Percentiles rank a stretch among this genome's conserved stretches.
Evolutionary conservation across 30 jellyfish, hydroid and myxozoan genomes (phyloP).

Genomic region (Rhopilema esculentum): DNA sequence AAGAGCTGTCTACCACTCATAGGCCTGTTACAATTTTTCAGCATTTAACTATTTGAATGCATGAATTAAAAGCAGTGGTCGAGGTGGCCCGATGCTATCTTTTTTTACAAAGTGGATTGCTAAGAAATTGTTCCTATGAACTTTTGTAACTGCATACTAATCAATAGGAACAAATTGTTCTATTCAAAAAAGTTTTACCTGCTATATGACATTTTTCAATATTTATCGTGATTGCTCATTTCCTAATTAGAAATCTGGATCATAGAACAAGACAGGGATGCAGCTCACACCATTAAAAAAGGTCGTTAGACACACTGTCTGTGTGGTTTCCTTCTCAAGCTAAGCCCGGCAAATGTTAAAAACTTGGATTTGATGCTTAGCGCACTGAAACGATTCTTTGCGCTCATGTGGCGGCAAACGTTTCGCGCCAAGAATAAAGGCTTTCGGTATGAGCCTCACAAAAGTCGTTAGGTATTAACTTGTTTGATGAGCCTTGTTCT

Average conservation of each 20-base stretch:
- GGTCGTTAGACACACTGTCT: neutral
- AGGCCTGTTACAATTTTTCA: too few relatives aligned
- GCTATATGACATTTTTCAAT: neutral
- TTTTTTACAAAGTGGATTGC: too few relatives aligned
- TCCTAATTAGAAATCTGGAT: neutral
- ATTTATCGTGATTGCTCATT: neutral
- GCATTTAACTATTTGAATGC: too few relatives aligned
- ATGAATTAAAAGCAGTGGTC: too few relatives aligned
- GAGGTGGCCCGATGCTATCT: too few relatives aligned
- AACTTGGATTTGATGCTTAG: neutral
- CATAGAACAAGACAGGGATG: neutral
- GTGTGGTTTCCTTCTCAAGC: neutral
- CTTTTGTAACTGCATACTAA: too few relatives aligned
- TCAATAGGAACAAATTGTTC: too few relatives aligned
- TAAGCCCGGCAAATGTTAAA: neutral
- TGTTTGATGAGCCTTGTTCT: constrained; percentile 25
- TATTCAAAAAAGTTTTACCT: neutral
- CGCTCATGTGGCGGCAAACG: constrained; percentile 8
- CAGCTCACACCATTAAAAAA: neutral
- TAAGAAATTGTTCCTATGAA: too few relatives aligned
- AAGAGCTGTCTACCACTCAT: too few relatives aligned
- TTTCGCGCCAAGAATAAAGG: constrained; percentile 67
- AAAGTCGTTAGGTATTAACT: constrained; percentile 59
- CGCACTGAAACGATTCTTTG: neutral
- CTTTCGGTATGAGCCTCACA: constrained; percentile 45